These are phyloP conservation scores for Drosophila mayri DNA, from an alignment of 1,140 invertebrate genomes.

Conservation along the genomic window DNA sequence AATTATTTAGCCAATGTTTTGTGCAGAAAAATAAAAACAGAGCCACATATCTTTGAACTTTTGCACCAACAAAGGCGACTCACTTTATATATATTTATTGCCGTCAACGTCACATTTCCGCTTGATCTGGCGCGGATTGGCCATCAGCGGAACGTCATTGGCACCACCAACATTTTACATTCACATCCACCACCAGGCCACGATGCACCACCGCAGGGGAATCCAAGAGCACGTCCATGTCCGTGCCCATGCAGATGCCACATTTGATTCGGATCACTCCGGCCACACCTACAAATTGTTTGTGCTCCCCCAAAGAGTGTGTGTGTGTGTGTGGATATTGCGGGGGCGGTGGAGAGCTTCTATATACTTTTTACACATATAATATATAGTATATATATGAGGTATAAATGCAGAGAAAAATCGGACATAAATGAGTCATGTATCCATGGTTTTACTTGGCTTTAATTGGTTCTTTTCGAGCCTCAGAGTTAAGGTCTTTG, in stretches of 20 bases:
- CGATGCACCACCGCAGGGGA: slow-evolving; percentile 23
- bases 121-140: slow-evolving; percentile 78
- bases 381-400: slow-evolving; percentile 2
- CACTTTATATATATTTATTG: slow-evolving; percentile 68
- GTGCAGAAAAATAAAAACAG: neutral
- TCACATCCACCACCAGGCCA: slow-evolving; percentile 7
- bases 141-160: slow-evolving; percentile 66
- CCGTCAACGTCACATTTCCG: slow-evolving; percentile 81
- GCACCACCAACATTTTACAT: slow-evolving; percentile 49
- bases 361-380: slow-evolving; percentile 13
- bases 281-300: slow-evolving; percentile 81
- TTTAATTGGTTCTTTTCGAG: neutral
- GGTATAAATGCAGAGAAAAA: neutral
- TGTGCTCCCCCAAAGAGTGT: slow-evolving; percentile 43
- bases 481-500: no score
- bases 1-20: slow-evolving; percentile 14
- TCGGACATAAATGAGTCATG: neutral
- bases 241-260: slow-evolving; percentile 44
- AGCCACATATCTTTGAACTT: slow-evolving; percentile 67
- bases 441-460: neutral
- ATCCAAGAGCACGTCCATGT: slow-evolving; percentile 39
- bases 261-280: slow-evolving; percentile 53
- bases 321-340: slow-evolving; percentile 22
- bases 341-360: slow-evolving; percentile 11
- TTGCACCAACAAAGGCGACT: slow-evolving; percentile 72